phyloP scores from a whole-genome alignment of 1,140 invertebrate genomes.

The Druon quercuslanigerum region DNA sequence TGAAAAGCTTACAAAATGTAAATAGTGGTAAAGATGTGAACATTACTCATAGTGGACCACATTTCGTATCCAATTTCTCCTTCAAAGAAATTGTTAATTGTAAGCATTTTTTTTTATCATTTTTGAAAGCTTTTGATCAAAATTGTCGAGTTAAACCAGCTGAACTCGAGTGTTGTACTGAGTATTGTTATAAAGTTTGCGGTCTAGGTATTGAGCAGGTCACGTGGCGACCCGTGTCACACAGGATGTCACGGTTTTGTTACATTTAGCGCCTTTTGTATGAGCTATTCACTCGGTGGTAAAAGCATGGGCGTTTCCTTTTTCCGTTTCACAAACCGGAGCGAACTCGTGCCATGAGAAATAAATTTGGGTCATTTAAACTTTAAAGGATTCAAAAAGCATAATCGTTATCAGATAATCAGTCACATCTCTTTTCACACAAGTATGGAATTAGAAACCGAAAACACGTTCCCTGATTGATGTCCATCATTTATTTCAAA shows the following conservation, averaged over 20 bases:
- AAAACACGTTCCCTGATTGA: too few species aligned
- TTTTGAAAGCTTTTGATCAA: not conserved
- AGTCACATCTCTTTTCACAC: not conserved
- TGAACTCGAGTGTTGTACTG: conserved; percentile 11
- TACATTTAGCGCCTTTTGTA: conserved; percentile 62
- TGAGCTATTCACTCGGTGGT: conserved; percentile 54
- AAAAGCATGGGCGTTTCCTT: conserved; percentile 65
- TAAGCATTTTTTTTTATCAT: not conserved
- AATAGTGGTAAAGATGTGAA: too few species aligned
- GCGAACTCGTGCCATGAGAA: conserved; percentile 52
- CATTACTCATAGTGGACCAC: too few species aligned
- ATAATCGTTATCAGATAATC: not conserved
- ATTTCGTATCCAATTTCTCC: not conserved
- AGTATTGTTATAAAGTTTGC: conserved; percentile 50
- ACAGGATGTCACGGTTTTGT: conserved; percentile 70
- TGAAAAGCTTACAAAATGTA: too few species aligned
- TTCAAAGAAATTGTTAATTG: not conserved
- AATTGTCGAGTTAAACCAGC: not conserved
- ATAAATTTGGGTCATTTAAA: conserved; percentile 41
- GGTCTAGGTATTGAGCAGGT: conserved; percentile 57
- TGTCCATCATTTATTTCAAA: too few species aligned
- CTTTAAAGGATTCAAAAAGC: not conserved
- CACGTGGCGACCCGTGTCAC: conserved; percentile 68
- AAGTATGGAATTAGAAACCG: too few species aligned
- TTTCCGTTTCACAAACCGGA: conserved; percentile 28